Evolutionary conservation across 30 jellyfish, hydroid and myxozoan genomes (phyloP).

Genomic region (Aurelia sp.): DNA sequence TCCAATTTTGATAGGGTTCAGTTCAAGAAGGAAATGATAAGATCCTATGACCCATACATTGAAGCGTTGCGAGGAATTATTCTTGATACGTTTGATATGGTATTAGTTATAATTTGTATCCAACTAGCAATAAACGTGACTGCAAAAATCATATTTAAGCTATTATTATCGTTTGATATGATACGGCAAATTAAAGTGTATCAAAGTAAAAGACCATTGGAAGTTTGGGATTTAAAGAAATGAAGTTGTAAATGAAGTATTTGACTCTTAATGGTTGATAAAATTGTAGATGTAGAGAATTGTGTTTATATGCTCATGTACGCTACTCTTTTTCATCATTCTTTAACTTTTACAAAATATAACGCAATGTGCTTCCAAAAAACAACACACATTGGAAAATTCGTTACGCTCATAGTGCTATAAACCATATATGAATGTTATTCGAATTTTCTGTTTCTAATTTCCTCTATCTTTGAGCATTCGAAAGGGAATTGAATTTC

Average conservation of each 20-base stretch:
- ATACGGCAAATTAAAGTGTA: slow-evolving; percentile 57
- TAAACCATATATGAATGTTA: too few relatives aligned
- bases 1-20: slow-evolving; percentile 55
- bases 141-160: slow-evolving; percentile 7
- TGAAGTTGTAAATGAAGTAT: neutral
- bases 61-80: slow-evolving; percentile 38
- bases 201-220: slow-evolving; percentile 42
- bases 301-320: too few relatives aligned
- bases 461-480: too few relatives aligned
- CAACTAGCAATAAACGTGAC: slow-evolving; percentile 6
- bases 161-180: slow-evolving; percentile 29
- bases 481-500: too few relatives aligned
- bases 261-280: neutral
- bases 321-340: too few relatives aligned
- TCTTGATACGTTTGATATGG: slow-evolving; percentile 43
- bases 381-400: too few relatives aligned
- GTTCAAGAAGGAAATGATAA: slow-evolving; percentile 54
- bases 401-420: too few relatives aligned
- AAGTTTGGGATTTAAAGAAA: slow-evolving; percentile 17
- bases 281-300: too few relatives aligned
- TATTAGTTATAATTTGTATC: slow-evolving; percentile 26
- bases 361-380: too few relatives aligned
- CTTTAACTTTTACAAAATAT: too few relatives aligned
- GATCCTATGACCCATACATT: slow-evolving; percentile 59
- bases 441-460: too few relatives aligned